Evolutionary conservation across 2,113 vertebrate genomes (phyloP), one percentile per base, ranked within the genome.

Genomic region (Progne subis): DNA sequence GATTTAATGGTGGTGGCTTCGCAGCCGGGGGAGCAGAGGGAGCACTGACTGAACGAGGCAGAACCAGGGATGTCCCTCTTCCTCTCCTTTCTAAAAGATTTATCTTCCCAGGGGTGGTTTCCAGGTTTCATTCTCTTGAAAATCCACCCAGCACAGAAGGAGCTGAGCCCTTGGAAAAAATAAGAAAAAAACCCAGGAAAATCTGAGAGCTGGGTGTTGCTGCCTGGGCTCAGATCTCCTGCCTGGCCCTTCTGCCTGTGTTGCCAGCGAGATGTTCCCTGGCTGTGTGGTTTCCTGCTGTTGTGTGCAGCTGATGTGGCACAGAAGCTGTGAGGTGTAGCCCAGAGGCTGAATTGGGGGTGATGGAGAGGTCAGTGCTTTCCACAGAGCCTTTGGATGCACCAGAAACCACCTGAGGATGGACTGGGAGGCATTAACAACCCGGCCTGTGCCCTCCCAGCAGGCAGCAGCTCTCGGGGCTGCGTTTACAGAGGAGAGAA

Each of bases 351-450:
- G 76, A 28, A 23, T 18, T 88, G 0, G 39, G 65, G 37, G 56
- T 94, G 92, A 39, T 52, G 83, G 31, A 52, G 87, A 96, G 84
- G 52, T 85, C 90, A 79, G 1, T 19, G 52, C 60, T 82, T 64
- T 57, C 37, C 19, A 31, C 44, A 25, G 63, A 81, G 87, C 50
- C 14, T 83, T 67, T 82, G 56, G 19, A 46, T 91, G 65, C 61
- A 87, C 53, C 92, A 92, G 71, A n/a, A 93, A 96, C 77, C 97
- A 97, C 96, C 96, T 96, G 97, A 95, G 96, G 93, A 78, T 74
- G 96, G 88, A 92, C 34, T 77, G 93, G 72, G 79, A 95, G 80
- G 91, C 56, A 39, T 47, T 77, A 50, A 52, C 44, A 92, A 53
- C 56, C 77, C 82, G 84, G 81, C 69, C 96, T 90, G 94, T 94